Evolutionary conservation across 1,140 invertebrate species (phyloP).

Genomic region (Leptinotarsa lineolata): DNA sequence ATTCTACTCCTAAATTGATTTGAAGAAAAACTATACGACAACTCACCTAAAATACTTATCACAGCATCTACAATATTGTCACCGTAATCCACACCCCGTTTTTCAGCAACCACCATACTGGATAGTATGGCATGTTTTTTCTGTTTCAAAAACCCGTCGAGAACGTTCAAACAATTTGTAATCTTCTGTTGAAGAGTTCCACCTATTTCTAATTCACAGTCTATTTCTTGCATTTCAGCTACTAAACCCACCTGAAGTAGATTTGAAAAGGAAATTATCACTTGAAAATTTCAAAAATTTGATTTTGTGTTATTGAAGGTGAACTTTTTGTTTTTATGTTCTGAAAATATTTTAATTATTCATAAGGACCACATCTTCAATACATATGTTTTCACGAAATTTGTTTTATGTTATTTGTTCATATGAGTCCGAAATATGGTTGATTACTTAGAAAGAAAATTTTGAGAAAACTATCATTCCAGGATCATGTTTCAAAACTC

Average conservation of each 20-base stretch:
- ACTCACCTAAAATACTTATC: slow-evolving; percentile 64
- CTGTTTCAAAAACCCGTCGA: slow-evolving; percentile 72
- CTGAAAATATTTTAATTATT: not conserved
- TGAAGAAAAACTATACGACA: not conserved
- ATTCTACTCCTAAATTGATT: not conserved
- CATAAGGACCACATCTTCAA: too few species aligned
- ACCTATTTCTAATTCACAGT: slow-evolving; percentile 74
- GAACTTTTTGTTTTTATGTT: not conserved
- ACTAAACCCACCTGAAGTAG: slow-evolving; percentile 67
- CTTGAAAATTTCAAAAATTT: not conserved
- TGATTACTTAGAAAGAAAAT: too few species aligned
- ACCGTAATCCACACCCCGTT: slow-evolving; percentile 61
- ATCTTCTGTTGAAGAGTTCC: slow-evolving; percentile 87
- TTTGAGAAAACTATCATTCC: too few species aligned
- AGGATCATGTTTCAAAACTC: too few species aligned
- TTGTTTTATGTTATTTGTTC: too few species aligned
- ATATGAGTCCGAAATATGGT: too few species aligned
- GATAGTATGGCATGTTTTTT: slow-evolving; percentile 67
- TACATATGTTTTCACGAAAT: too few species aligned
- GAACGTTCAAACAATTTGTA: slow-evolving; percentile 71
- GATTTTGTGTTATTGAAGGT: not conserved
- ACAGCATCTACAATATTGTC: slow-evolving; percentile 68
- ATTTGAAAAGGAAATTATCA: not conserved
- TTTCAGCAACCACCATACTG: slow-evolving; percentile 80
- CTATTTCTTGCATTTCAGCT: slow-evolving; percentile 80